These are phyloP conservation scores for Metallyticus violacea DNA, from an alignment of 2,888 invertebrate species.

Conservation along the genomic window DNA sequence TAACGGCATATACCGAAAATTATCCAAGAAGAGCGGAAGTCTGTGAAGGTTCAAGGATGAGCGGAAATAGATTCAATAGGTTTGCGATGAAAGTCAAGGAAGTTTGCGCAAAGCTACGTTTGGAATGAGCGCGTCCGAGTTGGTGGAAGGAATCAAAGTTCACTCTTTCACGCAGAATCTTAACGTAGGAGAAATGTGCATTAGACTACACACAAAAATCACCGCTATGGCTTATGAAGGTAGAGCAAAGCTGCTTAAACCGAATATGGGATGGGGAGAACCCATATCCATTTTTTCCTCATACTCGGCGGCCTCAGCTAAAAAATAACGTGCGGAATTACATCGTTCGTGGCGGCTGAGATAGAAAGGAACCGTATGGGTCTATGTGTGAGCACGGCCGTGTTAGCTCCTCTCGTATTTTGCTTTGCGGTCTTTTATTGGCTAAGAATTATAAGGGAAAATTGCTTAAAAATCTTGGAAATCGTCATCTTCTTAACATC, in stretches of 20 bases:
- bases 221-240: slow-evolving; percentile 14
- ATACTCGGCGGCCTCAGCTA: neutral
- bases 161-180: neutral
- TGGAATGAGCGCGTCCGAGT: neutral
- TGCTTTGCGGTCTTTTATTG: neutral
- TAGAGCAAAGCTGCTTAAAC: slow-evolving; percentile 18
- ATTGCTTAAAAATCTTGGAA: too few relatives aligned
- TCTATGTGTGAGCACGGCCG: neutral
- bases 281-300: slow-evolving; percentile 3
- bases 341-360: neutral
- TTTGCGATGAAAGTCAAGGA: neutral
- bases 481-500: too few relatives aligned
- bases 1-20: neutral
- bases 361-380: neutral
- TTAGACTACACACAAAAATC: slow-evolving; percentile 16
- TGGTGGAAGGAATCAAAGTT: neutral
- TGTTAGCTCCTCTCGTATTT: neutral
- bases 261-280: slow-evolving; percentile 11
- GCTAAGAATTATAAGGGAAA: neutral
- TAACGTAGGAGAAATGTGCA: slow-evolving; percentile 3
- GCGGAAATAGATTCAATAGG: neutral
- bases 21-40: neutral
- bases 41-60: neutral
- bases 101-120: neutral
- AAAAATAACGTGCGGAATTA: slow-evolving; percentile 14